These are phyloP conservation scores for Dolichotis patagonum DNA, from an alignment of 2,113 vertebrate species.

Conservation along the genomic window DNA sequence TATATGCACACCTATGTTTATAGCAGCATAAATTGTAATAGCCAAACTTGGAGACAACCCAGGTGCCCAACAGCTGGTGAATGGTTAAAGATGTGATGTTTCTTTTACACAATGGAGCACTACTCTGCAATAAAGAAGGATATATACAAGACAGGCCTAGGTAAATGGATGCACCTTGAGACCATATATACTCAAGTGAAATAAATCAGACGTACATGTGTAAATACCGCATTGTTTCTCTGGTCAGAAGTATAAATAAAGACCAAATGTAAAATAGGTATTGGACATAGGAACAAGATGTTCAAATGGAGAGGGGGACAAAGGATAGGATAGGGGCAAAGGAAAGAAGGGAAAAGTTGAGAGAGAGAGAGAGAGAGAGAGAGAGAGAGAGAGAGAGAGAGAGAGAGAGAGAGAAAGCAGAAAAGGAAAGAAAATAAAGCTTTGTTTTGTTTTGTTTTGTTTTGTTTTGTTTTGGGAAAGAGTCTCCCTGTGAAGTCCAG, in stretches of 20 bases:
- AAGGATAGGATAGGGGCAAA: no score
- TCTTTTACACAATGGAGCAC: background rate
- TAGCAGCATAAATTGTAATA: background rate
- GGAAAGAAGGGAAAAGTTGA: no score
- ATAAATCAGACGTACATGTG: background rate
- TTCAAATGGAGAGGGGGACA: background rate
- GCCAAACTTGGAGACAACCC: background rate
- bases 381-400: no score
- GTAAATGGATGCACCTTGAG: background rate
- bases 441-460: background rate
- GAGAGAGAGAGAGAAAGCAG: no score
- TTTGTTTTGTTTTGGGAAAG: background rate
- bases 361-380: no score
- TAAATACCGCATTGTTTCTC: background rate
- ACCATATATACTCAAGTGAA: background rate
- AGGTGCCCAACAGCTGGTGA: background rate
- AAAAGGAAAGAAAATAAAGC: background rate
- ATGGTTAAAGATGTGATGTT: background rate
- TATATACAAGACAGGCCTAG: background rate
- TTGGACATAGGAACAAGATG: background rate
- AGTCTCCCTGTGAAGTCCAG: background rate
- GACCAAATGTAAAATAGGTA: background rate
- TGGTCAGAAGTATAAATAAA: background rate
- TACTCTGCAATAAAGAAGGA: background rate
- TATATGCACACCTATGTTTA: background rate